A percentile compares a stretch with the other conserved stretches of the same genome.
phyloP scores from a whole-genome alignment of 92 coral and sea anemone species.

The Phenganax subtilis region DNA sequence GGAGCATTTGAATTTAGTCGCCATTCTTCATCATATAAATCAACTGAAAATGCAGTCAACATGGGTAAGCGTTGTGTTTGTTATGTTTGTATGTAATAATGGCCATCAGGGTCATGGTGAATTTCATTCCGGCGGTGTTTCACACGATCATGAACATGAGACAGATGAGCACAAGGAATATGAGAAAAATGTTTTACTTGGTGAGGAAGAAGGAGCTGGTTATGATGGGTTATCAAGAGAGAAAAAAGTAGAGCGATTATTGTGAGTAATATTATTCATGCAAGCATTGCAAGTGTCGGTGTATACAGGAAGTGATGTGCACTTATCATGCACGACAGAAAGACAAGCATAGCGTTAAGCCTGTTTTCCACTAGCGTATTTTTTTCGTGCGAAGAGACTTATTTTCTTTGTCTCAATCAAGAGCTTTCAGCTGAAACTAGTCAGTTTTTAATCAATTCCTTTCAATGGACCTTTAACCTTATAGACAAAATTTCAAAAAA shows the following conservation, averaged over 20 bases:
- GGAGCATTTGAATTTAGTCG: background rate
- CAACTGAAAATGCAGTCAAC: background rate
- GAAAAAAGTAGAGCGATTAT: conserved; percentile 41
- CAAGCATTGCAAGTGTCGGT: background rate
- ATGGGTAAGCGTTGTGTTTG: background rate
- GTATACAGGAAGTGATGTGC: too few species aligned
- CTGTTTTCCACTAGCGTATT: too few species aligned
- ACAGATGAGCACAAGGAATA: conserved; percentile 46
- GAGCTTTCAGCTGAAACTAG: too few species aligned
- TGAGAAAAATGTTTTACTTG: conserved; percentile 51
- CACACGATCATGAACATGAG: conserved; percentile 40
- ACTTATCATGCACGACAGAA: too few species aligned
- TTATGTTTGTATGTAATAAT: background rate
- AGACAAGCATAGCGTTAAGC: too few species aligned
- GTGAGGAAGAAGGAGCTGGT: conserved; percentile 48
- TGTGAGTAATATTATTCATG: conserved; percentile 29
- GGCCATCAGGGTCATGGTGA: conserved; percentile 7
- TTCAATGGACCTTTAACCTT: too few species aligned
- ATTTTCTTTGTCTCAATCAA: too few species aligned
- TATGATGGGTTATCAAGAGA: conserved; percentile 38
- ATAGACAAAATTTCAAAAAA: too few species aligned
- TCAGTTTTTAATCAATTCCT: too few species aligned
- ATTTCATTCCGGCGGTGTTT: background rate
- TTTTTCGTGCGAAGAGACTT: too few species aligned
- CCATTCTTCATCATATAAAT: background rate